phyloP scores from a whole-genome alignment of 2,113 vertebrate genomes.

The Elaphurus davidianus region DNA sequence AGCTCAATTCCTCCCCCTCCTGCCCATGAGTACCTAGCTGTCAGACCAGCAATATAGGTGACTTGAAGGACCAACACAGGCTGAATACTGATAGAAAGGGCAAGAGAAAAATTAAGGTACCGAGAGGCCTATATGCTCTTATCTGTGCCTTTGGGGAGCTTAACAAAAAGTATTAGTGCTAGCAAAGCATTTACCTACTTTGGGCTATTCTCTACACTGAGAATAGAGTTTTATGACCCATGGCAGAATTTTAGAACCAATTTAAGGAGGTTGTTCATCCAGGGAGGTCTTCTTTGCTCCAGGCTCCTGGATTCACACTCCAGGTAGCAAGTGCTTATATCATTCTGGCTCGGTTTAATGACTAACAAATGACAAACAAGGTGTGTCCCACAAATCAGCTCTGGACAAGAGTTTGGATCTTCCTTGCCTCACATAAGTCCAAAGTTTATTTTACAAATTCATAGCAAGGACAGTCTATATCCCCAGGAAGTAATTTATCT shows the following conservation, averaged over 20 bases:
- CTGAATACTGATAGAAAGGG: not conserved
- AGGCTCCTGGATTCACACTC: slow-evolving; percentile 68
- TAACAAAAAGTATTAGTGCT: not conserved
- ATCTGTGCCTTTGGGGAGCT: not conserved
- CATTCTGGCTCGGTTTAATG: slow-evolving; percentile 61
- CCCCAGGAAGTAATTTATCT: slow-evolving; percentile 70
- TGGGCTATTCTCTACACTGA: slow-evolving; percentile 47
- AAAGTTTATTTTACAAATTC: slow-evolving; percentile 77
- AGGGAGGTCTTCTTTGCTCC: slow-evolving; percentile 61
- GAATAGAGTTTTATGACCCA: slow-evolving; percentile 43
- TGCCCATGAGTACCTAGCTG: not conserved
- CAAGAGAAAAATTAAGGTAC: not conserved
- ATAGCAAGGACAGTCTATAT: slow-evolving; percentile 63
- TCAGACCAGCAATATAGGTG: not conserved
- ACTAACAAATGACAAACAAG: slow-evolving; percentile 76
- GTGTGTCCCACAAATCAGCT: slow-evolving; percentile 73
- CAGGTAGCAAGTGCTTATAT: slow-evolving; percentile 60
- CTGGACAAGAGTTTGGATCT: slow-evolving; percentile 50
- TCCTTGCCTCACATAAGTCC: slow-evolving; percentile 66
- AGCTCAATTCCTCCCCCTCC: slow-evolving; percentile 16
- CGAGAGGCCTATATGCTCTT: not conserved
- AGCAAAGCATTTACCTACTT: slow-evolving; percentile 15
- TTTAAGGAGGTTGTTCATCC: slow-evolving; percentile 50
- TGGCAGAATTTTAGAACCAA: slow-evolving; percentile 41
- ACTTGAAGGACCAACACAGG: not conserved